Evolutionary conservation across 1,140 invertebrate species (phyloP).

Genomic region (Drosophila pseudoananassae): DNA sequence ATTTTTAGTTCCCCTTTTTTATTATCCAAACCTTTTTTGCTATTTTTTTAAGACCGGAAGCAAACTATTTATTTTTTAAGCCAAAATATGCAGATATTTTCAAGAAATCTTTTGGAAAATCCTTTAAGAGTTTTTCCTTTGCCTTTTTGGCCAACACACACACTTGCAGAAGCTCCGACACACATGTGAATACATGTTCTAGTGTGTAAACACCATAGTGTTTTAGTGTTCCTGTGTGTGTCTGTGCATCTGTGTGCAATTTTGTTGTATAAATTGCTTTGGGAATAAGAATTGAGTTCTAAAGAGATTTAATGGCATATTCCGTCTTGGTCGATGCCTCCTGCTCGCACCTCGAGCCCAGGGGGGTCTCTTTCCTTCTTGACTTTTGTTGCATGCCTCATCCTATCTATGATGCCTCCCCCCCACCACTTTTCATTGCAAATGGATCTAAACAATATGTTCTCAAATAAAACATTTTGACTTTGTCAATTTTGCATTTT

Average conservation of each 20-base stretch:
- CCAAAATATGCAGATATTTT: not conserved
- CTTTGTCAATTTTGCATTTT: constrained; percentile 76
- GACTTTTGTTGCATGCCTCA: constrained; percentile 20
- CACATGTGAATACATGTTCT: not conserved
- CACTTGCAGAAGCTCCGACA: not conserved
- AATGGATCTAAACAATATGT: constrained; percentile 52
- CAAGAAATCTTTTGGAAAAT: not conserved
- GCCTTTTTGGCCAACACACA: not conserved
- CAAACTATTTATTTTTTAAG: not conserved
- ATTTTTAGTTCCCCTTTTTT: constrained; percentile 24
- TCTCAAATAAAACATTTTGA: constrained; percentile 70
- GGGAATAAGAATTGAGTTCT: constrained; percentile 83
- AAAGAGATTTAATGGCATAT: constrained; percentile 81
- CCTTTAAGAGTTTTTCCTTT: constrained; percentile 48
- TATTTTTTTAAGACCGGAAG: not conserved
- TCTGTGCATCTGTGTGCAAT: constrained; percentile 51
- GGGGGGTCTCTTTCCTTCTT: constrained; percentile 23
- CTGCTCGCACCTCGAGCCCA: constrained; percentile 2
- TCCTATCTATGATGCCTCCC: too few species aligned
- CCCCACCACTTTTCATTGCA: not conserved
- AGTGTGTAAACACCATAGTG: constrained; percentile 4
- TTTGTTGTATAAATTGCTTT: constrained; percentile 83
- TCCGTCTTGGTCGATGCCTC: constrained; percentile 37
- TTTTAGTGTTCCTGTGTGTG: too few species aligned
- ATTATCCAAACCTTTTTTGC: constrained; percentile 13